A percentile compares a stretch with the other conserved stretches of the same genome.
Evolutionary conservation across 2,113 vertebrate species (phyloP).

Genomic region (Nothoprocta pentlandii): DNA sequence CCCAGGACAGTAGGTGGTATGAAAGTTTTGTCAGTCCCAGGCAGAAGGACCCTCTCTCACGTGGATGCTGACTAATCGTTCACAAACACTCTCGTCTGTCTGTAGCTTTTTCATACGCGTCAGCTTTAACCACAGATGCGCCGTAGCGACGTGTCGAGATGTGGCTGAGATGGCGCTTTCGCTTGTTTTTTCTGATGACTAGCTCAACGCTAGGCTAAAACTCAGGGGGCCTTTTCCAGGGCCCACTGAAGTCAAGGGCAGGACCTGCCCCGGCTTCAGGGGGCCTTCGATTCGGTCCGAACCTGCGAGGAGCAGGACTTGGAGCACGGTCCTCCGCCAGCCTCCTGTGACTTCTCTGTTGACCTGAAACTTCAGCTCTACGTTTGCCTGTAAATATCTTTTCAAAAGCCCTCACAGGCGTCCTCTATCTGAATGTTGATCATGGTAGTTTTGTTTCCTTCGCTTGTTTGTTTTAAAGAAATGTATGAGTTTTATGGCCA

Average conservation of each 20-base stretch:
- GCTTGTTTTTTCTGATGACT: neutral
- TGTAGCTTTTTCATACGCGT: slow-evolving; percentile 46
- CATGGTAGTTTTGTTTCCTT: neutral
- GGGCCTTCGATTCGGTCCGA: accelerated
- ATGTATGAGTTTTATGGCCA: slow-evolving; percentile 11
- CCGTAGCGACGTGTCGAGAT: neutral
- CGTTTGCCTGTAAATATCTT: slow-evolving; percentile 33
- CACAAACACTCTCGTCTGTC: neutral
- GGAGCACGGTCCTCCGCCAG: neutral
- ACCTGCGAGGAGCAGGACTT: neutral
- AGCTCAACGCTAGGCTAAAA: neutral
- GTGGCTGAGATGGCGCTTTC: neutral
- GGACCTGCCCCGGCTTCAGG: slow-evolving; percentile 4
- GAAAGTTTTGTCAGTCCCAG: neutral
- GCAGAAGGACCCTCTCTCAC: neutral
- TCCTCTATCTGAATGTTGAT: slow-evolving; percentile 22
- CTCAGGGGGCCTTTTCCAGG: neutral
- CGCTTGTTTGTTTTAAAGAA: neutral
- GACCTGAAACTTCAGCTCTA: neutral
- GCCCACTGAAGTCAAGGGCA: slow-evolving; percentile 5
- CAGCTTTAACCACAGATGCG: slow-evolving; percentile 36
- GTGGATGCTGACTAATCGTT: neutral
- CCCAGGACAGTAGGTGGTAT: neutral
- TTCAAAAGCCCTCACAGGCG: slow-evolving; percentile 28
- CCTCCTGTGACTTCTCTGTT: neutral